Base-by-base conservation (phyloP, 1,140 invertebrate genomes). In the Ceratosolen solmsi region DNA sequence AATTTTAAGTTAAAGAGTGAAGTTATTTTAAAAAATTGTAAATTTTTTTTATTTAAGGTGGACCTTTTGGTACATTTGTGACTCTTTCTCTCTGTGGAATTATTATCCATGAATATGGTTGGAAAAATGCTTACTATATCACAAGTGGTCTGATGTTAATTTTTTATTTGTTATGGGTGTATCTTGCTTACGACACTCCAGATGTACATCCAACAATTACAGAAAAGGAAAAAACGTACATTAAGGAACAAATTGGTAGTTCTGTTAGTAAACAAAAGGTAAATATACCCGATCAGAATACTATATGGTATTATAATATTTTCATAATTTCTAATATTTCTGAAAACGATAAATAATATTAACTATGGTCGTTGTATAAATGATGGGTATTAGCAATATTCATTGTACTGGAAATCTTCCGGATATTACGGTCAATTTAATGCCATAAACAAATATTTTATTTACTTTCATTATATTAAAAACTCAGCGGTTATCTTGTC, bases 11-110 rank as follows among this genome's bases (percentile, higher is more conserved):
- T n/a, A n/a, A n/a, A n/a, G n/a, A n/a, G n/a, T n/a, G n/a, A n/a
- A n/a, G n/a, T n/a, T n/a, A n/a, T n/a, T n/a, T n/a, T n/a, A n/a
- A n/a, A n/a, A n/a, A n/a, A n/a, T n/a, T 11, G 22, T 56, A 46
- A 58, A 68, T 87, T 33, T 38, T 2, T 20, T 33, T 0, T 36
- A 88, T 87, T 92, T 93, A 20, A 94, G 95, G 95, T 13, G 95
- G 95, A 5, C 94, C 95, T 0, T 94, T 96, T 33, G 96, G 96
- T 33, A 96, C 95, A 0, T 94, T 96, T 0, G 93, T 96, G 25
- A 95, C 95, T 1, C 95, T 95, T 92, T 92, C 95, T 0, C 87
- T 96, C 0, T 94, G 94, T 77, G 95, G 94, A 20, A 89, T 93
- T 1, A 89, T 95, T 9, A 94, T 94, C 58, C 93, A 93, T 76